phyloP scores from a whole-genome alignment of 1,140 invertebrate genomes.

The Reticulitermes speratus region DNA sequence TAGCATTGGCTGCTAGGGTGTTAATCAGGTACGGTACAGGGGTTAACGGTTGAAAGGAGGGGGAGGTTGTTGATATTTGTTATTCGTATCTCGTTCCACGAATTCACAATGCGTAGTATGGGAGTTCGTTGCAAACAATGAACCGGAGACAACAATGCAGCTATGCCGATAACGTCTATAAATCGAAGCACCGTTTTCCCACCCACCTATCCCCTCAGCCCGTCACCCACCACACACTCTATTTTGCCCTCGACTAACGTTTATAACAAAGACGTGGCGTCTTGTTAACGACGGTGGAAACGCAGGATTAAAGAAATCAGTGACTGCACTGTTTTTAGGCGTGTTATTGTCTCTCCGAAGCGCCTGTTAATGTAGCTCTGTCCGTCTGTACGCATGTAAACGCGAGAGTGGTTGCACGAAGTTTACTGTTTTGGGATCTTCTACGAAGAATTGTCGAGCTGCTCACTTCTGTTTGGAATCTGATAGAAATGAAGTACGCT shows the following conservation, averaged over 20 bases:
- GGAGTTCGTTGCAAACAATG: neutral
- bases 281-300: neutral
- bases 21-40: neutral
- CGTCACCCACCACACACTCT: neutral
- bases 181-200: no score
- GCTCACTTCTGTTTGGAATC: no score
- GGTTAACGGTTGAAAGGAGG: neutral
- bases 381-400: no score
- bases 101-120: neutral
- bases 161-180: neutral
- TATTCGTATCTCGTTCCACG: constrained; percentile 1
- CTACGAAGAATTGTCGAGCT: no score
- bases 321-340: neutral
- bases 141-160: neutral
- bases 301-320: neutral
- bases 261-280: neutral
- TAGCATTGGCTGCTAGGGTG: neutral
- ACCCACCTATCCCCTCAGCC: neutral
- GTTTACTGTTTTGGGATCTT: no score
- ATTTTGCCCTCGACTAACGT: neutral
- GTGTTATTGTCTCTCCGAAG: no score
- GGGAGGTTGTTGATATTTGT: neutral
- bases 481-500: no score
- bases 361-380: no score
- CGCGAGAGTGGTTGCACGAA: no score